These are phyloP conservation scores for Horisme vitalbata DNA, from an alignment of 2,888 invertebrate species.

Conservation along the genomic window DNA sequence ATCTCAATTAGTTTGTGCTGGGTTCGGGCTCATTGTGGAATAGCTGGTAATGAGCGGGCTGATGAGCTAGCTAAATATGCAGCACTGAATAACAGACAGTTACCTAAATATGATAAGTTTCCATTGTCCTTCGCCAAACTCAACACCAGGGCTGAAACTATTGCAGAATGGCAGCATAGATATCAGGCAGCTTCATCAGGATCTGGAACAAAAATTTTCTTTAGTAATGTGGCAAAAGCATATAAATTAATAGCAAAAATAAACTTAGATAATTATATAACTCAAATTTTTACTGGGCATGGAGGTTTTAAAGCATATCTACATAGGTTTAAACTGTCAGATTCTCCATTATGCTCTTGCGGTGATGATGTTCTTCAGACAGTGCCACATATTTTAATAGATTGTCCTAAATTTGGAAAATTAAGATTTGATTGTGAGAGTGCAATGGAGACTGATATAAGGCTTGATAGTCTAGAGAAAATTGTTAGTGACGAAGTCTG, in stretches of 20 bases:
- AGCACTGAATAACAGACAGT: not conserved
- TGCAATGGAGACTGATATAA: not conserved
- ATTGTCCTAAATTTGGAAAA: not conserved
- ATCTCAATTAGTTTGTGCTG: not conserved
- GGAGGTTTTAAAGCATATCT: not conserved
- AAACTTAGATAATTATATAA: not conserved
- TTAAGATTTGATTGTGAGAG: not conserved
- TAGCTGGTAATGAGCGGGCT: not conserved
- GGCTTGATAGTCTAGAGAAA: too few species aligned
- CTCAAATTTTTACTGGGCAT: not conserved
- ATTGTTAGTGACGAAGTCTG: too few species aligned
- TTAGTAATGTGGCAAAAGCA: not conserved
- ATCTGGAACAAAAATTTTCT: not conserved
- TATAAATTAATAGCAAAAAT: not conserved
- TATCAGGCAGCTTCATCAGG: not conserved
- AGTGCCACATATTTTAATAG: not conserved
- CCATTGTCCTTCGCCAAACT: not conserved
- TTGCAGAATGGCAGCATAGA: not conserved
- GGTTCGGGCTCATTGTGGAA: not conserved
- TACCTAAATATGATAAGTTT: not conserved
- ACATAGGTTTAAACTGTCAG: not conserved
- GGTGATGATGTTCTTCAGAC: not conserved
- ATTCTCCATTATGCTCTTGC: not conserved
- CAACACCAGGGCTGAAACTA: not conserved
- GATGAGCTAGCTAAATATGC: not conserved